Conservation (phyloP, 2,113 vertebrate species). For the Heptranchias perlo region DNA sequence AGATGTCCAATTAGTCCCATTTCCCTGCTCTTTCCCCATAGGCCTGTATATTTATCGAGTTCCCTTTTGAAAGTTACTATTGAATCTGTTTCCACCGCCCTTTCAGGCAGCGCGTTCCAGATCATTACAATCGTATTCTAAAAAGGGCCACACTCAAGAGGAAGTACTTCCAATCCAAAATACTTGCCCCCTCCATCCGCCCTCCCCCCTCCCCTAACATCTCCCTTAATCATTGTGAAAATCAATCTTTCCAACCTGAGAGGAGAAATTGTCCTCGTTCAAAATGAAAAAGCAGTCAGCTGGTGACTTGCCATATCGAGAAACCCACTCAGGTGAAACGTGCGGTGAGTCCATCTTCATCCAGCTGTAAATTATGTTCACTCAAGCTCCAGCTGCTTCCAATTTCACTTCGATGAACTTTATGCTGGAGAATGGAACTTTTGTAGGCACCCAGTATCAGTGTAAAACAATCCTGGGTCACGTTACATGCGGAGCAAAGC, state of each 20-base stretch:
- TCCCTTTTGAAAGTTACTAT: too few species aligned
- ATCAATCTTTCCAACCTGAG: not conserved
- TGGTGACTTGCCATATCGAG: not conserved
- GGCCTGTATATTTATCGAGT: too few species aligned
- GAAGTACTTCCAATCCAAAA: not conserved
- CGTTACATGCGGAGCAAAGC: not conserved
- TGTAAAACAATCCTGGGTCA: not conserved
- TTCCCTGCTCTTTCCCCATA: too few species aligned
- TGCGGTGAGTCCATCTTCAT: not conserved
- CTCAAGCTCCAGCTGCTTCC: slow-evolving; percentile 5
- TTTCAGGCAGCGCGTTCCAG: too few species aligned
- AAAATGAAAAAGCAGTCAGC: slow-evolving; percentile 28
- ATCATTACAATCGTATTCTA: not conserved
- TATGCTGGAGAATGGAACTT: not conserved
- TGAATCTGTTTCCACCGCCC: too few species aligned
- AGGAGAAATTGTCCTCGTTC: slow-evolving; percentile 12
- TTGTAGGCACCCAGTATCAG: not conserved
- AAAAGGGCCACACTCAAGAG: not conserved
- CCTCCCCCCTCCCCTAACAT: too few species aligned
- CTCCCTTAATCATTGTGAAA: not conserved
- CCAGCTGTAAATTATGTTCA: slow-evolving; percentile 23
- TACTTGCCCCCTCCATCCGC: not conserved
- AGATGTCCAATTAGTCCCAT: too few species aligned
- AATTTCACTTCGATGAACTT: not conserved
- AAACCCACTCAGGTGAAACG: slow-evolving; percentile 4